Conservation (phyloP, 2,888 invertebrate genomes). For the Punctoribates punctum region DNA sequence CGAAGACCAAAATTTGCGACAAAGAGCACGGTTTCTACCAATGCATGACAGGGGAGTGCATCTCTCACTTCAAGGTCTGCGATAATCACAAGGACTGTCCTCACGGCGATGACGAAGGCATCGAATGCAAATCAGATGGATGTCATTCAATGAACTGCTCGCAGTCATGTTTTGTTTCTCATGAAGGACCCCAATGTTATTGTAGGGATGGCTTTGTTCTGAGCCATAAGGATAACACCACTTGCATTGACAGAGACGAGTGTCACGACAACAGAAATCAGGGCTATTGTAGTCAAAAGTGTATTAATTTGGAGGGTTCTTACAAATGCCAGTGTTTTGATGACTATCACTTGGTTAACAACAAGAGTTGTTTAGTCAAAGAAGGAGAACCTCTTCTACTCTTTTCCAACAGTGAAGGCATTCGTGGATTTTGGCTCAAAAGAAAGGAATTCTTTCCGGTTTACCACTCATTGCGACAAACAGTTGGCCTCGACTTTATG, state of each 20-base stretch:
- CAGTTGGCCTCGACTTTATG: slow-evolving; percentile 40
- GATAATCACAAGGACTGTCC: slow-evolving; percentile 47
- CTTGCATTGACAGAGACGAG: slow-evolving; percentile 51
- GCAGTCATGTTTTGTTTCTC: slow-evolving; percentile 29
- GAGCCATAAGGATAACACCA: slow-evolving; percentile 41
- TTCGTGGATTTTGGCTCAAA: slow-evolving; percentile 61
- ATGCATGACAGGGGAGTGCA: slow-evolving; percentile 45
- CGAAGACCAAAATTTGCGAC: slow-evolving; percentile 26
- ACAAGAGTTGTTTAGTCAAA: slow-evolving; percentile 56
- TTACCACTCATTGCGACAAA: slow-evolving; percentile 25
- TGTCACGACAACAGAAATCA: slow-evolving; percentile 40
- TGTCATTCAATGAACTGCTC: slow-evolving; percentile 43
- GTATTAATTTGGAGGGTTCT: slow-evolving; percentile 65
- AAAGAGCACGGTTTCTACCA: slow-evolving; percentile 27
- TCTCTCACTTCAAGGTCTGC: slow-evolving; percentile 45
- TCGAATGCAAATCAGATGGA: slow-evolving; percentile 42
- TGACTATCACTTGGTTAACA: slow-evolving; percentile 62
- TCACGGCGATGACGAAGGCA: slow-evolving; percentile 48
- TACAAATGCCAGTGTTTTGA: slow-evolving; percentile 63
- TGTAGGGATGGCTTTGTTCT: slow-evolving; percentile 47
- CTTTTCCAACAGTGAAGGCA: slow-evolving; percentile 57
- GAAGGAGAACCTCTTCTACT: slow-evolving; percentile 59
- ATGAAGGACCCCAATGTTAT: slow-evolving; percentile 46
- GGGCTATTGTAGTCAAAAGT: slow-evolving; percentile 59
- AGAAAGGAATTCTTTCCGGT: slow-evolving; percentile 44